Evolutionary conservation across 2,888 invertebrate species (phyloP).

Genomic region (Phytoseiulus persimilis): DNA sequence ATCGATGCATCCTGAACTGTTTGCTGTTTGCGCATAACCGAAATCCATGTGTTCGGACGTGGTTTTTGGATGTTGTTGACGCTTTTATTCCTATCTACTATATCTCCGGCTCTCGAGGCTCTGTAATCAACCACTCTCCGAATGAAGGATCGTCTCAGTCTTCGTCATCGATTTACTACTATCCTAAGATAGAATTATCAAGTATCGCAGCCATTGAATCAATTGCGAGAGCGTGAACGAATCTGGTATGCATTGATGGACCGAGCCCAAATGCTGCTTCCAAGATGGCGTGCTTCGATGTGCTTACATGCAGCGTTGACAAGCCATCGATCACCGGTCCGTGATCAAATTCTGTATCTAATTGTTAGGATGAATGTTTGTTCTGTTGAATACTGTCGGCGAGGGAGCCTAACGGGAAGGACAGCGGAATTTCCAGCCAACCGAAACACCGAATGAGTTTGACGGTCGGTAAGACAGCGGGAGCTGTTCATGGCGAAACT

Average conservation of each 20-base stretch:
- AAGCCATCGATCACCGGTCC: background rate
- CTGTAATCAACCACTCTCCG: background rate
- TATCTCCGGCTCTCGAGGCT: background rate
- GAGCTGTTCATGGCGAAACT: background rate
- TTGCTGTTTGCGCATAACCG: background rate
- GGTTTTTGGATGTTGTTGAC: background rate
- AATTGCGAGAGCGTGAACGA: background rate
- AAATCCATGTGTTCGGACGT: background rate
- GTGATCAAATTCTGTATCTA: background rate
- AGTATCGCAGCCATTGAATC: background rate
- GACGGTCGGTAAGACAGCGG: background rate
- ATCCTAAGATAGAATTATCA: background rate
- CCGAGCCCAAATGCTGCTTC: background rate
- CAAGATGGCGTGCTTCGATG: background rate
- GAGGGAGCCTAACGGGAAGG: background rate
- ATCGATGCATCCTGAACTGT: background rate
- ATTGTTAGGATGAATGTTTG: background rate
- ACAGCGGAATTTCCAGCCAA: background rate
- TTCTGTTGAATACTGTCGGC: background rate
- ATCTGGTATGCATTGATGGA: background rate
- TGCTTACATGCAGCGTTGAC: background rate
- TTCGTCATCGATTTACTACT: background rate
- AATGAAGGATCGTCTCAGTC: background rate
- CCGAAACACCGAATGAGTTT: background rate
- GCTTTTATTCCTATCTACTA: background rate